Base-by-base conservation (phyloP, 2,113 vertebrate species). In the Myiagra hebetior region DNA sequence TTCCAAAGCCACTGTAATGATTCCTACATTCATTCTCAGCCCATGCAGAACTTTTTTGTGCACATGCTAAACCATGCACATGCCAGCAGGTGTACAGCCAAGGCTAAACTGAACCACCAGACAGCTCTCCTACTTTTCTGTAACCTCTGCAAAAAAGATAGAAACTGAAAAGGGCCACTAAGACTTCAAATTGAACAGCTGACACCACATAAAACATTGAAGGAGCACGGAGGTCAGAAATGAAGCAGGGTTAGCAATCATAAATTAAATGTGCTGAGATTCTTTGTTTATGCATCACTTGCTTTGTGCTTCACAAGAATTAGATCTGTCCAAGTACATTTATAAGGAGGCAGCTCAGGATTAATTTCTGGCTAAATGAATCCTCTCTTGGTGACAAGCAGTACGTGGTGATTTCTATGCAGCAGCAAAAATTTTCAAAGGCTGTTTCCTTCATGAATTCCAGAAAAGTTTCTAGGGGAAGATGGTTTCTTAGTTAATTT, bases 281-380 rank as follows among this genome's bases (percentile, higher is more conserved):
- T 87, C 35, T 91, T 87, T 84, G 47, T 74, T 90, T 77, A 90
- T 74, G 86, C 50, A 80, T 89, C 89, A 74, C 64, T 84, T 81
- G 72, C 76, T 91, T 86, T 83, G 55, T 73, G 59, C 52, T 69
- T 82, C 28, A 81, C 39, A 72, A 87, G 64, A 73, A 82, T 78
- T 94, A 89, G 27, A 68, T 79, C 57, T 89, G 85, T 72, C 90
- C 63, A 80, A 91, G 33, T 42, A 75, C 33, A 78, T 85, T 94
- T 91, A 56, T 33, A 59, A 85, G 57, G 30, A 70, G 7, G 62
- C 27, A 94, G 42, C 33, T 91, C 67, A 65, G 63, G 81, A 82
- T 68, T 91, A 79, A 88, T 68, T 93, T 93, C 88, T 92, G 42
- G 63, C 39, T 89, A 96, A 88, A 88, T 80, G n/a, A 95, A 83